phyloP scores from a whole-genome alignment of 2,113 vertebrate species.

The Notarius lentiginosus region DNA sequence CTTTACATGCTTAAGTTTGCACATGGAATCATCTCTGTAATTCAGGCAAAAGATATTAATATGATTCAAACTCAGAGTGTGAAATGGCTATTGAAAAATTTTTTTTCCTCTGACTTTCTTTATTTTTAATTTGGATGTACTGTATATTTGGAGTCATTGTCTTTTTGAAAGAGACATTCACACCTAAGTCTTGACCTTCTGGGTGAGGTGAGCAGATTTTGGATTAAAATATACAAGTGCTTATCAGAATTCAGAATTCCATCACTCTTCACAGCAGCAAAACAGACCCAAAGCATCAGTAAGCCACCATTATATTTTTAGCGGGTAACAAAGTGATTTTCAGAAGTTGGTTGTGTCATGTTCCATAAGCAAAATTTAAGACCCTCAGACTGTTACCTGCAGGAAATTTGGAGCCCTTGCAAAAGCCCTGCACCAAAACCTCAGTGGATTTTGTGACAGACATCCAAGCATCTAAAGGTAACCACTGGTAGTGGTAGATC shows the following conservation, averaged over 20 bases:
- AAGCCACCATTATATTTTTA: neutral
- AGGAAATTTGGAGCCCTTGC: neutral
- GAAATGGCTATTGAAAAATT: neutral
- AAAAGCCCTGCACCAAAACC: neutral
- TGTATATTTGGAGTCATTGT: no score
- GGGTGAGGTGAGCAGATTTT: neutral
- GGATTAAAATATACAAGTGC: neutral
- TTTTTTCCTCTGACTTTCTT: neutral
- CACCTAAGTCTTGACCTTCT: neutral
- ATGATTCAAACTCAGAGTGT: neutral
- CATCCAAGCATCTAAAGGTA: neutral
- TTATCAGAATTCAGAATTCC: neutral
- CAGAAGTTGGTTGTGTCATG: neutral
- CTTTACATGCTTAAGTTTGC: neutral
- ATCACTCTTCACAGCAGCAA: neutral
- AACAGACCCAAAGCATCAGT: neutral
- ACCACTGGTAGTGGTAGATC: neutral
- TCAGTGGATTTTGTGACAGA: neutral
- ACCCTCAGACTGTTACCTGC: neutral
- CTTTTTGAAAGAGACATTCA: neutral
- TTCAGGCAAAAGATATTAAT: neutral
- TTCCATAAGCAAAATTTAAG: neutral
- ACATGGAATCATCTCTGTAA: neutral
- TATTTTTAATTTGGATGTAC: neutral
- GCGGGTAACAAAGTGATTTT: neutral